Conservation (phyloP, 2,888 invertebrate species). For the Drosophila formosana region DNA sequence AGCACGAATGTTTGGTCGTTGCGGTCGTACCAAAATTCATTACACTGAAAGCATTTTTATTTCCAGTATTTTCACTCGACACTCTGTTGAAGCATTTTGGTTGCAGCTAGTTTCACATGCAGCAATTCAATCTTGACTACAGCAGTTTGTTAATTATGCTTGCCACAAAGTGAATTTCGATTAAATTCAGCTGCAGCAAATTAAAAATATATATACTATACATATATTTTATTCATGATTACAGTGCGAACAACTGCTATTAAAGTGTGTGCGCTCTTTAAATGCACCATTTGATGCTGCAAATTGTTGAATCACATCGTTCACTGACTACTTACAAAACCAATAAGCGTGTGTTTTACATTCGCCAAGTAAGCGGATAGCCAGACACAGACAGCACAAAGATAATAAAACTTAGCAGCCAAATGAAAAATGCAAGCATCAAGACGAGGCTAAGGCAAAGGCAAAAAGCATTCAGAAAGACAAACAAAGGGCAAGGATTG, state of each 20-base stretch:
- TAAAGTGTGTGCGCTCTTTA: not conserved
- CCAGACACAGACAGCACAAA: constrained; percentile 20
- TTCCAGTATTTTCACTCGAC: constrained; percentile 16
- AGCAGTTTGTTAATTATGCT: constrained; percentile 17
- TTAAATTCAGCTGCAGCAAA: constrained; percentile 41
- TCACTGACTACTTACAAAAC: constrained; percentile 49
- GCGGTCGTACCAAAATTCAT: constrained; percentile 60
- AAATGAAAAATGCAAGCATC: constrained; percentile 58
- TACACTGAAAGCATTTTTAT: constrained; percentile 74
- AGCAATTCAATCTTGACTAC: constrained; percentile 25
- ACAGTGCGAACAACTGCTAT: not conserved
- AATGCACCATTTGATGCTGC: constrained; percentile 1
- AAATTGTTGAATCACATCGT: constrained; percentile 48
- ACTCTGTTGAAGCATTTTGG: not conserved
- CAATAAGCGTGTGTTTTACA: constrained; percentile 60
- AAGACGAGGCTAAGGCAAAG: constrained; percentile 2
- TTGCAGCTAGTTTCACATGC: constrained; percentile 32
- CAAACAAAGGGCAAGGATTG: constrained; percentile 70
- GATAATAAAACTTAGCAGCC: constrained; percentile 56
- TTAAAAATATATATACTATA: constrained; percentile 2
- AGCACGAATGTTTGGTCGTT: constrained; percentile 4
- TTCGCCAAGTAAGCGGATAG: constrained; percentile 41
- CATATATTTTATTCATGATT: not conserved
- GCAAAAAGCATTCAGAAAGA: not conserved
- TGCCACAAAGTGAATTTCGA: constrained; percentile 31